Evolutionary conservation across 2,797 vertebrate genomes (phyloP).

Genomic region (Craterocephalus amniculus): DNA sequence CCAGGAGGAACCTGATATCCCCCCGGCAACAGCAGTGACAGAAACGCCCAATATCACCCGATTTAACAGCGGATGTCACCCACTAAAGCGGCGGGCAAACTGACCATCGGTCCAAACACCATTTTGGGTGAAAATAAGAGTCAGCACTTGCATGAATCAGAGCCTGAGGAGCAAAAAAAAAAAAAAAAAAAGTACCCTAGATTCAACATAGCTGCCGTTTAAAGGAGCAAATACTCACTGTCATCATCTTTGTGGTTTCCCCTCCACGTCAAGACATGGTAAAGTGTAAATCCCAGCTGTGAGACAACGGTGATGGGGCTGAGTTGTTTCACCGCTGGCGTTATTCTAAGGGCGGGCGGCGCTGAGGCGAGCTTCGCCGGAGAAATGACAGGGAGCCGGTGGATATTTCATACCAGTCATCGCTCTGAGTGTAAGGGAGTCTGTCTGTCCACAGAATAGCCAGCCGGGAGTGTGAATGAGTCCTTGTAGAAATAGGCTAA

Average conservation of each 20-base stretch:
- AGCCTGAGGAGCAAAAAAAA: slow-evolving; percentile 38
- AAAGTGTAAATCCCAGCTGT: slow-evolving; percentile 67
- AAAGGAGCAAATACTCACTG: slow-evolving; percentile 79
- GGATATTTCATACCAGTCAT: slow-evolving; percentile 72
- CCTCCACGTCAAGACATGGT: slow-evolving; percentile 81
- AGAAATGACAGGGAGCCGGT: slow-evolving; percentile 71
- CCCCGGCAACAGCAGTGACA: slow-evolving; percentile 69
- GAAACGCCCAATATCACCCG: slow-evolving; percentile 71
- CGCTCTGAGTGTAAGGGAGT: slow-evolving; percentile 57
- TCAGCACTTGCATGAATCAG: slow-evolving; percentile 23
- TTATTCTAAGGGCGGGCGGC: slow-evolving; percentile 66
- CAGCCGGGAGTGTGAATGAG: slow-evolving; percentile 53
- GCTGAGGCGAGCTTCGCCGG: slow-evolving; percentile 52
- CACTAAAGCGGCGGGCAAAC: slow-evolving; percentile 31
- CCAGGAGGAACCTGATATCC: slow-evolving; percentile 68
- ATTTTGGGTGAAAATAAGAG: slow-evolving; percentile 25
- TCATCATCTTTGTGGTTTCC: slow-evolving; percentile 76
- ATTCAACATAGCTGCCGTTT: slow-evolving; percentile 31
- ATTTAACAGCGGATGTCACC: slow-evolving; percentile 37
- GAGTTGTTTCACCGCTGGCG: slow-evolving; percentile 51
- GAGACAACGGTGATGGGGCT: slow-evolving; percentile 57
- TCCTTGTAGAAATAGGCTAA: slow-evolving; percentile 46
- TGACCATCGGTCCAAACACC: slow-evolving; percentile 23
- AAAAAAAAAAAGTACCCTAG: slow-evolving; percentile 61
- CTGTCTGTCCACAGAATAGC: slow-evolving; percentile 58